Conservation (phyloP, 2,888 invertebrate genomes). For the Sesia apiformis region DNA sequence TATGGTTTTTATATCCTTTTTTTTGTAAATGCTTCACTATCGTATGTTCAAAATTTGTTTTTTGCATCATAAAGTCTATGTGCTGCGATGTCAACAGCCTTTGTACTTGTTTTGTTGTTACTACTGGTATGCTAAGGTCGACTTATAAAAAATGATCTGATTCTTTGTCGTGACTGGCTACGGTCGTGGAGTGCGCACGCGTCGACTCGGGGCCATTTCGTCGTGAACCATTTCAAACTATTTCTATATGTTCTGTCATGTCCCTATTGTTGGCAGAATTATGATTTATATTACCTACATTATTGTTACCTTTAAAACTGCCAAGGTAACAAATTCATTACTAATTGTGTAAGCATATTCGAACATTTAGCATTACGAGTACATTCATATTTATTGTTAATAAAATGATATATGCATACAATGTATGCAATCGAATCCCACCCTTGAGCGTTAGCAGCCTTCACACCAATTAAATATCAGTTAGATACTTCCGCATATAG, state of each 20-base stretch:
- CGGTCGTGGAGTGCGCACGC: constrained; percentile 56
- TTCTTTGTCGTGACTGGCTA: constrained; percentile 55
- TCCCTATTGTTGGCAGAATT: constrained; percentile 52
- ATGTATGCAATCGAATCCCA: constrained; percentile 36
- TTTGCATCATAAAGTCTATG: constrained; percentile 1
- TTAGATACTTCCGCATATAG: constrained; percentile 35
- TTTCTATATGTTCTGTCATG: constrained; percentile 47
- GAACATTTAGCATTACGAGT: not conserved
- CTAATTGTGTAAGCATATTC: constrained; percentile 23
- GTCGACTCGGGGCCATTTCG: constrained; percentile 46
- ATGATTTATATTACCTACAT: constrained; percentile 47
- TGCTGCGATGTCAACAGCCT: constrained; percentile 13
- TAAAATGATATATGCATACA: constrained; percentile 22
- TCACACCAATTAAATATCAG: constrained; percentile 27
- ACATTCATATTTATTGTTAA: not conserved
- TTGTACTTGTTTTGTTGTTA: constrained; percentile 8
- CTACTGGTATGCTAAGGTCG: constrained; percentile 36
- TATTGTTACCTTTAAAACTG: constrained; percentile 27
- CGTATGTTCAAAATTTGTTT: not conserved
- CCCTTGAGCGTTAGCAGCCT: constrained; percentile 44
- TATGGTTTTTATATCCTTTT: not conserved
- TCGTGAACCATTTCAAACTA: constrained; percentile 49
- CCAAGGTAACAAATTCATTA: constrained; percentile 41
- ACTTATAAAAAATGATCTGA: constrained; percentile 47
- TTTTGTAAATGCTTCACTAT: not conserved